These are phyloP conservation scores for Macquaria australasica DNA, from an alignment of 2,113 vertebrate genomes.

Conservation along the genomic window DNA sequence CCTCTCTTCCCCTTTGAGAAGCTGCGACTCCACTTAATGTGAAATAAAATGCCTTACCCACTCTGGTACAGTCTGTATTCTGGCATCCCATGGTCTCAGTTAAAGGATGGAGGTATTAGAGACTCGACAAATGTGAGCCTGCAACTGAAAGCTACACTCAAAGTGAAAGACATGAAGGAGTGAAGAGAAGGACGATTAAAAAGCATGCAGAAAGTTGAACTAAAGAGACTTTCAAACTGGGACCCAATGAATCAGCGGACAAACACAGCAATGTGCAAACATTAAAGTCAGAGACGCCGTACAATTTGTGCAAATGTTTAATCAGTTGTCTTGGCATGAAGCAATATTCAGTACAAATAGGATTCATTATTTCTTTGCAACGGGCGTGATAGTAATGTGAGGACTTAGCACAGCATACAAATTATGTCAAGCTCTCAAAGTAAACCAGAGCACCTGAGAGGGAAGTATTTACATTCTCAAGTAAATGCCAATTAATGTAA, in stretches of 20 bases:
- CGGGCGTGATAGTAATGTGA: constrained; percentile 38
- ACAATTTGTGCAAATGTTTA: constrained; percentile 76
- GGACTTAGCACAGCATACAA: constrained; percentile 52
- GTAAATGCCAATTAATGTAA: neutral
- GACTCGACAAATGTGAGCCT: constrained; percentile 26
- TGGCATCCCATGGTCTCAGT: constrained; percentile 20
- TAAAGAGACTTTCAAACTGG: constrained; percentile 31
- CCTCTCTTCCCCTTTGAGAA: constrained; percentile 19
- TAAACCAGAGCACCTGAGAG: constrained; percentile 37
- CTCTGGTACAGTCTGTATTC: constrained; percentile 12
- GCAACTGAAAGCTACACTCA: constrained; percentile 17
- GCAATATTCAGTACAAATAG: constrained; percentile 68
- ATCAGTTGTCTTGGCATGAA: constrained; percentile 60
- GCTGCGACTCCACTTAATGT: constrained; percentile 38
- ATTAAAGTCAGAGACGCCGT: constrained; percentile 43
- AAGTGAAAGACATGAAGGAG: neutral
- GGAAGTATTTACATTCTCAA: constrained; percentile 41
- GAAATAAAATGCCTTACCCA: constrained; percentile 55
- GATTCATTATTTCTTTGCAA: constrained; percentile 57
- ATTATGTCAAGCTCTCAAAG: constrained; percentile 48
- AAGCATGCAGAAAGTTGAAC: constrained; percentile 14
- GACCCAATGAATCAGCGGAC: constrained; percentile 28
- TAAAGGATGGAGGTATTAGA: constrained; percentile 19
- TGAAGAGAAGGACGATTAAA: constrained; percentile 5
- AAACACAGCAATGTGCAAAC: constrained; percentile 50